Conservation (phyloP, 2,888 invertebrate species). For the Spilarctia lutea region DNA sequence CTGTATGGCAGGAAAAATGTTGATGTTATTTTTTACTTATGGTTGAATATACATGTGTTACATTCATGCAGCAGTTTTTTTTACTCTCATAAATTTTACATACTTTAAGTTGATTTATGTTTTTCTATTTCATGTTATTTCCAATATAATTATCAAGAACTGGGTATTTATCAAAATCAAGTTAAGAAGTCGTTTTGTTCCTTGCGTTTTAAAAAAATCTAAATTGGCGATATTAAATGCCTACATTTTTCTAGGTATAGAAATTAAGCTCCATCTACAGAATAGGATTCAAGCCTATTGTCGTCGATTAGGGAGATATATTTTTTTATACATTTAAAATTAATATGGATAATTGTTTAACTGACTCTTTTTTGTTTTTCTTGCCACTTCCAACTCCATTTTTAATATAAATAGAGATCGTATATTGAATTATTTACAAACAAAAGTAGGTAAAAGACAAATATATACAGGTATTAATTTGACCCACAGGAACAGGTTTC, state of each 20-base stretch:
- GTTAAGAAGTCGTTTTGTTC: background rate
- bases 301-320: background rate
- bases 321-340: background rate
- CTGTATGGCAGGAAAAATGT: conserved; percentile 42
- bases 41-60: conserved; percentile 24
- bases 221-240: too few relatives aligned
- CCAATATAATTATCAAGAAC: background rate
- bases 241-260: too few relatives aligned
- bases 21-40: conserved; percentile 40
- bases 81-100: background rate
- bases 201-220: background rate
- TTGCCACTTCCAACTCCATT: background rate
- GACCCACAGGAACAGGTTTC: background rate
- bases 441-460: background rate
- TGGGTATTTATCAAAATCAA: background rate
- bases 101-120: background rate
- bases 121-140: background rate
- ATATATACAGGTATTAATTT: background rate
- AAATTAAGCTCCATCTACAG: too few relatives aligned
- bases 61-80: conserved; percentile 20
- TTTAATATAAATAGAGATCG: background rate
- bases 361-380: background rate
- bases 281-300: background rate
- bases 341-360: background rate
- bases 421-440: background rate